Conservation (phyloP, 2,113 vertebrate genomes). For the Rhynchomys soricoides region DNA sequence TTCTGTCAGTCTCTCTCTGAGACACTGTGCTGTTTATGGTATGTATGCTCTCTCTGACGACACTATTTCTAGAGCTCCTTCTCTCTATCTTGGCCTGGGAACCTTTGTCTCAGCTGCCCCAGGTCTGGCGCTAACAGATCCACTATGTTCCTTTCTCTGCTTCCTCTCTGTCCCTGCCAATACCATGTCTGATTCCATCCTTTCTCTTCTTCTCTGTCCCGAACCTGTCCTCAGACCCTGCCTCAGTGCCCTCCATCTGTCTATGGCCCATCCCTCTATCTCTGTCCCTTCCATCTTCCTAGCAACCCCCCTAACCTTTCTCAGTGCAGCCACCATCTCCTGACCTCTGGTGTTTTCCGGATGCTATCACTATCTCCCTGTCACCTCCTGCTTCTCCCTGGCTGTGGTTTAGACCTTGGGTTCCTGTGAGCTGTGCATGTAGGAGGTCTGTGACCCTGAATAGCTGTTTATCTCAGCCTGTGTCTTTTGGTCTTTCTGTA, state of each 20-base stretch:
- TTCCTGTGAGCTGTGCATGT: neutral
- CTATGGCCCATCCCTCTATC: no score
- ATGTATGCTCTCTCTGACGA: neutral
- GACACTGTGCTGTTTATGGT: neutral
- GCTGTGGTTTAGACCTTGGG: neutral
- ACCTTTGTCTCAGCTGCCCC: neutral
- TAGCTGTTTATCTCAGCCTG: neutral
- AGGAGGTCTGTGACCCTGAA: neutral
- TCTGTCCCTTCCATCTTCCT: neutral
- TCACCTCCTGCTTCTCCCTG: neutral
- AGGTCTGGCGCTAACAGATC: rapidly evolving
- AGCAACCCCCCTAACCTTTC: neutral
- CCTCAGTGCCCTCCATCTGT: no score
- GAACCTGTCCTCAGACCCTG: neutral
- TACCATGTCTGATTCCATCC: neutral
- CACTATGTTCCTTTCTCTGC: neutral
- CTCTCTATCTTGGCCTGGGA: rapidly evolving
- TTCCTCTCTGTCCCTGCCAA: neutral
- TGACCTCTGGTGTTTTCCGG: neutral
- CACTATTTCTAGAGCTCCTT: neutral
- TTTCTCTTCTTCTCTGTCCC: neutral
- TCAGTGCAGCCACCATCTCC: rapidly evolving
- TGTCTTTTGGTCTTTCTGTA: neutral
- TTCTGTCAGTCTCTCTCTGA: neutral
- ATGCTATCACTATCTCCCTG: neutral